Percentiles rank a stretch among this genome's conserved stretches.
phyloP scores from a whole-genome alignment of 92 coral and sea anemone species.

The Plumapathes pennacea region DNA sequence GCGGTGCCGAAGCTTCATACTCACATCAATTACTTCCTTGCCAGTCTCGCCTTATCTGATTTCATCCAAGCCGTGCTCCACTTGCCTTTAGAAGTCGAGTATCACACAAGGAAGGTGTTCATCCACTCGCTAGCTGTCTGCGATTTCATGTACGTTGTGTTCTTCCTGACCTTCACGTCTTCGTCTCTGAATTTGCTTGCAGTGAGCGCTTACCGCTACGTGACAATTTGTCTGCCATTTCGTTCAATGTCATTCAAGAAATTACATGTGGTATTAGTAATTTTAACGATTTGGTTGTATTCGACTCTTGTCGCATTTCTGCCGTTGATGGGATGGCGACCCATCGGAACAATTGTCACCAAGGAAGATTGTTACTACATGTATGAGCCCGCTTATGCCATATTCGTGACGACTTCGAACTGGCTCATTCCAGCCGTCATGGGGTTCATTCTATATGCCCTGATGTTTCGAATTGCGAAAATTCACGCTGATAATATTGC shows the following conservation, averaged over 20 bases:
- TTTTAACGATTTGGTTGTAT: constrained; percentile 64
- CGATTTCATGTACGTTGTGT: constrained; percentile 60
- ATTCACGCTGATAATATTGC: constrained; percentile 72
- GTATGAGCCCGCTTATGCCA: constrained; percentile 23
- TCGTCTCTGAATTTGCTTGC: constrained; percentile 72
- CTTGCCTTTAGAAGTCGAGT: constrained; percentile 73
- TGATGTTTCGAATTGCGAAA: constrained; percentile 73
- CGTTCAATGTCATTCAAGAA: constrained; percentile 37
- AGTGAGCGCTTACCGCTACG: constrained; percentile 71
- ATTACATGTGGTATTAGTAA: constrained; percentile 28
- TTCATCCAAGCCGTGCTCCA: constrained; percentile 33
- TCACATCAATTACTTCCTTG: constrained; percentile 58
- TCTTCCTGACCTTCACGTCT: constrained; percentile 52
- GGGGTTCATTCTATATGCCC: constrained; percentile 54
- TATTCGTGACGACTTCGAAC: constrained; percentile 59
- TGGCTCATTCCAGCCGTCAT: constrained; percentile 66
- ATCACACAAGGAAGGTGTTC: constrained; percentile 52
- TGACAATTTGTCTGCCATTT: constrained; percentile 75
- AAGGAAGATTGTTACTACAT: constrained; percentile 16
- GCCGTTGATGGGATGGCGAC: constrained; percentile 81
- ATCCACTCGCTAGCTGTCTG: constrained; percentile 55
- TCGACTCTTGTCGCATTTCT: constrained; percentile 47
- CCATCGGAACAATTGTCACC: constrained; percentile 7
- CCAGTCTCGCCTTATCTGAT: constrained; percentile 69
- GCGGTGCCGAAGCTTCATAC: constrained; percentile 61